phyloP scores from a whole-genome alignment of 1,140 invertebrate genomes.

The Heterodera schachtii region DNA sequence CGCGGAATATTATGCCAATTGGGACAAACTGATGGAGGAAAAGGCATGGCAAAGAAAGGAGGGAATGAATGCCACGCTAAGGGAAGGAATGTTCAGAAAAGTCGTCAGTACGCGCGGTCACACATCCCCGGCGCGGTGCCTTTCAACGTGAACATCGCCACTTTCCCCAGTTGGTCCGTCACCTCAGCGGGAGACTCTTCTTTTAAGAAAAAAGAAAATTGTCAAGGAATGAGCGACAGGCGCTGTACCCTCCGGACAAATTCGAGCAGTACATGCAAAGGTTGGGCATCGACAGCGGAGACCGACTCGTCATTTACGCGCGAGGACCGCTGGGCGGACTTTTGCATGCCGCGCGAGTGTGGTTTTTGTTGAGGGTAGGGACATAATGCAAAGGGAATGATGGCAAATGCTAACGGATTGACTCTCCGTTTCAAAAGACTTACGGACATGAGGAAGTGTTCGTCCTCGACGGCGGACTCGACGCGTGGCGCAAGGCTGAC shows the following conservation, averaged over 20 bases:
- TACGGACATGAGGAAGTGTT: slow-evolving; percentile 43
- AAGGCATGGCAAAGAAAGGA: slow-evolving; percentile 12
- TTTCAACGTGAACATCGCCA: slow-evolving; percentile 48
- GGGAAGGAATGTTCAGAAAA: slow-evolving; percentile 22
- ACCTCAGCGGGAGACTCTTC: slow-evolving; percentile 2
- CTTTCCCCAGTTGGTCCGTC: slow-evolving; percentile 42
- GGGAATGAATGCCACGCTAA: neutral
- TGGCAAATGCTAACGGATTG: neutral
- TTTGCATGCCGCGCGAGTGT: slow-evolving; percentile 45
- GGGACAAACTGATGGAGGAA: slow-evolving; percentile 37
- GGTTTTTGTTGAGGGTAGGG: slow-evolving; percentile 45
- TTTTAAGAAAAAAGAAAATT: neutral
- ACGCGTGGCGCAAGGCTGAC: slow-evolving; percentile 45
- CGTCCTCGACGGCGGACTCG: slow-evolving; percentile 44
- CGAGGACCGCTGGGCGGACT: slow-evolving; percentile 46
- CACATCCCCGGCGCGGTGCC: slow-evolving; percentile 49
- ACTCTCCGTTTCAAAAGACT: slow-evolving; percentile 22
- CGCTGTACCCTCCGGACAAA: slow-evolving; percentile 48
- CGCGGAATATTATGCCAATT: slow-evolving; percentile 44
- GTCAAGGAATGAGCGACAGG: slow-evolving; percentile 41
- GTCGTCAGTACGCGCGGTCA: slow-evolving; percentile 30
- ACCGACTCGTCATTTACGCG: slow-evolving; percentile 46
- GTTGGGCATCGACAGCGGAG: slow-evolving; percentile 46
- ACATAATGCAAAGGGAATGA: neutral
- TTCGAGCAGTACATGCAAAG: slow-evolving; percentile 49